Percentiles rank a stretch among this genome's conserved stretches.
Conservation (phyloP, 1,140 invertebrate species). For the Drosophila tsacasi region DNA sequence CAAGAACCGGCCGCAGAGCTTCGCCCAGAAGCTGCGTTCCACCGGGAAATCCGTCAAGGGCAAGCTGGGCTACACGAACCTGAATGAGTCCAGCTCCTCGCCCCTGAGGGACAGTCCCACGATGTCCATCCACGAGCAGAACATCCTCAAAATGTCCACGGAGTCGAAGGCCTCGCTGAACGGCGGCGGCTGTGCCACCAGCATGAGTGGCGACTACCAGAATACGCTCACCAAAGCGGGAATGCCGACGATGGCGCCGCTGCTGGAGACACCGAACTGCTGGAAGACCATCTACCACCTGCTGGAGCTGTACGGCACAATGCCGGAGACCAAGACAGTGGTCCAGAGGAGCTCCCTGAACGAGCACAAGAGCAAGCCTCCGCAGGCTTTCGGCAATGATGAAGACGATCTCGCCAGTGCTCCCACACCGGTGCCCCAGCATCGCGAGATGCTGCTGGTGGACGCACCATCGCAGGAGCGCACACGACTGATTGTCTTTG, state of each 20-base stretch:
- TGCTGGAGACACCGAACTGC: conserved; percentile 90
- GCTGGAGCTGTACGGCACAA: conserved; percentile 96
- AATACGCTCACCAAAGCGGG: conserved; percentile 76
- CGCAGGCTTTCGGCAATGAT: conserved; percentile 77
- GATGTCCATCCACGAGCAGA: conserved; percentile 87
- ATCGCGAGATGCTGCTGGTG: conserved; percentile 67
- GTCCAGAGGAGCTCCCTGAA: conserved; percentile 86
- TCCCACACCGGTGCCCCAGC: conserved; percentile 86
- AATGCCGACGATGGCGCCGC: conserved; percentile 51
- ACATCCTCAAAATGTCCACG: conserved; percentile 83
- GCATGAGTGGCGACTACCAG: conserved; percentile 78
- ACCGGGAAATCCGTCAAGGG: conserved; percentile 93
- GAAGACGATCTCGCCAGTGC: conserved; percentile 86
- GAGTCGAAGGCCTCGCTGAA: conserved; percentile 82
- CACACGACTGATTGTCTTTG: conserved; percentile 88
- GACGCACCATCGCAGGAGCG: conserved; percentile 72
- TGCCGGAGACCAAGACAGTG: conserved; percentile 95
- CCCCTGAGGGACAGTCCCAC: conserved; percentile 89
- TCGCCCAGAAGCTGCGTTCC: conserved; percentile 93
- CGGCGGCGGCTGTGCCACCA: conserved; percentile 78
- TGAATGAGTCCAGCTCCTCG: conserved; percentile 87
- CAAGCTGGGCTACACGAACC: conserved; percentile 86
- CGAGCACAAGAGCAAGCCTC: conserved; percentile 62
- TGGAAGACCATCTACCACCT: conserved; percentile 98
- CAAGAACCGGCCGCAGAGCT: conserved; percentile 92